A percentile compares a stretch with the other conserved stretches of the same genome.
phyloP scores from a whole-genome alignment of 2,113 vertebrate species.

The Antigone vipio region DNA sequence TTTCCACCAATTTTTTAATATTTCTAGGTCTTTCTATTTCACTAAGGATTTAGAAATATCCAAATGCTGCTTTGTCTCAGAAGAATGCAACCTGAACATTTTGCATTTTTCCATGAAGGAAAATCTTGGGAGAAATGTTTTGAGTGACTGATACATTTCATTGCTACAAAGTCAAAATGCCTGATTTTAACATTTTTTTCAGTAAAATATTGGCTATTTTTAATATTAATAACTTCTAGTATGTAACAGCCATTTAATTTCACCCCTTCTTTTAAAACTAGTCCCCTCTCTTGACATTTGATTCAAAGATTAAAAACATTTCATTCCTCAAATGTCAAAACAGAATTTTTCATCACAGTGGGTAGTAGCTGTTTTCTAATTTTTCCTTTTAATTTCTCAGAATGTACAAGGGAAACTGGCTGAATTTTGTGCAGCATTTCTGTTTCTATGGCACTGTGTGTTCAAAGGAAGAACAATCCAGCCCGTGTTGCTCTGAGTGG shows the following conservation, averaged over 20 bases:
- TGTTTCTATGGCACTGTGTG: neutral
- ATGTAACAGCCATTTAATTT: neutral
- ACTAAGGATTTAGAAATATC: neutral
- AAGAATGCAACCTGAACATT: fast-evolving
- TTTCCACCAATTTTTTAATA: neutral
- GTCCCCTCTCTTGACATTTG: neutral
- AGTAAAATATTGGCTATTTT: neutral
- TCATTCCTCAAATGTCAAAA: neutral
- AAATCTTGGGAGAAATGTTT: neutral
- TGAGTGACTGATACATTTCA: neutral
- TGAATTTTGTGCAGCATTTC: neutral
- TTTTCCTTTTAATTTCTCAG: neutral
- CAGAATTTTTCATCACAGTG: neutral
- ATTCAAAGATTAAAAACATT: neutral
- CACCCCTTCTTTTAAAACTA: neutral
- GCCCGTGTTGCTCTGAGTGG: fast-evolving
- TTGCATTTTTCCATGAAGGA: neutral
- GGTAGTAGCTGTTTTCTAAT: neutral
- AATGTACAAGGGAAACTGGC: neutral
- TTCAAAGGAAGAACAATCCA: neutral
- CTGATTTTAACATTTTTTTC: neutral
- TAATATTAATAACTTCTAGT: neutral
- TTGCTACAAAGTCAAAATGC: neutral
- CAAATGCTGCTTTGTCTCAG: neutral
- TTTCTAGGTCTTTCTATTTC: neutral